Percentiles rank a stretch among this genome's conserved stretches.
These are phyloP conservation scores for Loris lydekkerianus DNA, from an alignment of 2,797 vertebrate species.

Conservation along the genomic window DNA sequence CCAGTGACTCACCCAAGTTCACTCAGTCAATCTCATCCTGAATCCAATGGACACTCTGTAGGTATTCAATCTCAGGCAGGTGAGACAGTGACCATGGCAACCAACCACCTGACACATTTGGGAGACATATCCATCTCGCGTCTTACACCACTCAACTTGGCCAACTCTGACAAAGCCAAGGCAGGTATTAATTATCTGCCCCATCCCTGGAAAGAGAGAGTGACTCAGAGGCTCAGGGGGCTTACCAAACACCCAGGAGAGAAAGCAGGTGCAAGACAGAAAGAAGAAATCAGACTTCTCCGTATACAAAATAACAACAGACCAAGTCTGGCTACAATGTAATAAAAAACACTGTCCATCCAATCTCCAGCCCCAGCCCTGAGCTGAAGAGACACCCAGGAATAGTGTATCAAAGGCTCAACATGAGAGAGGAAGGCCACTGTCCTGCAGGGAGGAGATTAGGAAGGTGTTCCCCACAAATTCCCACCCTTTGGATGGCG, in stretches of 20 bases:
- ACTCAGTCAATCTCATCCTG: not conserved
- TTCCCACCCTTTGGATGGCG: not conserved
- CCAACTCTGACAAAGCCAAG: not conserved
- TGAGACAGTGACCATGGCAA: not conserved
- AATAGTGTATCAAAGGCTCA: not conserved
- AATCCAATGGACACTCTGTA: not conserved
- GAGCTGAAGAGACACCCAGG: not conserved
- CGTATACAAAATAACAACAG: not conserved
- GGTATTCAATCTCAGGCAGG: not conserved
- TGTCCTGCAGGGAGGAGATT: not conserved
- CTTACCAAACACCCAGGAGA: not conserved
- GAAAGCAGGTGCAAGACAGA: not conserved
- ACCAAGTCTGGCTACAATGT: not conserved
- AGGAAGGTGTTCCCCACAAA: not conserved
- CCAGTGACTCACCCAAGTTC: not conserved
- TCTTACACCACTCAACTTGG: not conserved
- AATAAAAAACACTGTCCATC: not conserved
- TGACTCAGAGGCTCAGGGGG: not conserved
- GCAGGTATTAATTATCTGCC: not conserved
- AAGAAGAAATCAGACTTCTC: not conserved
- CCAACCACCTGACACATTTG: too few relatives aligned
- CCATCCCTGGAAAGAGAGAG: not conserved
- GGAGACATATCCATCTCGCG: not conserved
- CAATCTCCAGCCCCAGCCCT: not conserved
- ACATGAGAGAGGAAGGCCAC: not conserved